Evolutionary conservation across 2,888 invertebrate genomes (phyloP).

Genomic region (Neria commutata): DNA sequence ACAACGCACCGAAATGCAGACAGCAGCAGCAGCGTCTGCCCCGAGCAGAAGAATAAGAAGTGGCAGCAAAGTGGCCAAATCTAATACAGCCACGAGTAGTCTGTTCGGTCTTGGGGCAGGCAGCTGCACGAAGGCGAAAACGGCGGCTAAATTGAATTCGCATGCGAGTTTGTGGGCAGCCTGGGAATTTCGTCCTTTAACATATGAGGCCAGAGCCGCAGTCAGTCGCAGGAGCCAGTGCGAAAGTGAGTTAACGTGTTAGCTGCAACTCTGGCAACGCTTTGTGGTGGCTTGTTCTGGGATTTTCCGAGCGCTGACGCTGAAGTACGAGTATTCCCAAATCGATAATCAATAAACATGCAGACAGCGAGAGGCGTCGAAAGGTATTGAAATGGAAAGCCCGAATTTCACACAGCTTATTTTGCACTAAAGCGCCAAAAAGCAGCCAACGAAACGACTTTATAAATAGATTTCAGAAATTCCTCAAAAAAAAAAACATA

Average conservation of each 20-base stretch:
- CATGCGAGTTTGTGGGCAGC: constrained; percentile 2
- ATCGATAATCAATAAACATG: constrained; percentile 60
- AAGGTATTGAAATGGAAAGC: too few relatives aligned
- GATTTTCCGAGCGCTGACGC: constrained; percentile 3
- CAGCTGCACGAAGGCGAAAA: background rate
- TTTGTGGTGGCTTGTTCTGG: background rate
- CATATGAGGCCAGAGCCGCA: background rate
- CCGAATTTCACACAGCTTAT: too few relatives aligned
- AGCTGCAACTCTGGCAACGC: constrained; percentile 12
- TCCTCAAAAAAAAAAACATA: too few relatives aligned
- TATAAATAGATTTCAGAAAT: too few relatives aligned
- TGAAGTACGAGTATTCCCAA: constrained; percentile 50
- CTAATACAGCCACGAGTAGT: background rate
- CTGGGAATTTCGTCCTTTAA: constrained; percentile 1
- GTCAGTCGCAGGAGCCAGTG: background rate
- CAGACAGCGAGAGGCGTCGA: too few relatives aligned
- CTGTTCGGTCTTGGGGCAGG: background rate
- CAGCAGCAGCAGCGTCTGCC: constrained; percentile 6
- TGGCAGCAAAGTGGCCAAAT: constrained; percentile 1
- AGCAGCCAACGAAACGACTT: too few relatives aligned
- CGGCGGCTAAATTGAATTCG: constrained; percentile 36
- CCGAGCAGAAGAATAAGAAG: background rate
- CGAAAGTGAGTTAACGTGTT: constrained; percentile 18
- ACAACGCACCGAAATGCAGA: background rate
- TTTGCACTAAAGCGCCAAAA: too few relatives aligned